A percentile compares a stretch with the other conserved stretches of the same genome.
These are phyloP conservation scores for Tenthredo amoena DNA, from an alignment of 2,888 invertebrate genomes.

Conservation along the genomic window DNA sequence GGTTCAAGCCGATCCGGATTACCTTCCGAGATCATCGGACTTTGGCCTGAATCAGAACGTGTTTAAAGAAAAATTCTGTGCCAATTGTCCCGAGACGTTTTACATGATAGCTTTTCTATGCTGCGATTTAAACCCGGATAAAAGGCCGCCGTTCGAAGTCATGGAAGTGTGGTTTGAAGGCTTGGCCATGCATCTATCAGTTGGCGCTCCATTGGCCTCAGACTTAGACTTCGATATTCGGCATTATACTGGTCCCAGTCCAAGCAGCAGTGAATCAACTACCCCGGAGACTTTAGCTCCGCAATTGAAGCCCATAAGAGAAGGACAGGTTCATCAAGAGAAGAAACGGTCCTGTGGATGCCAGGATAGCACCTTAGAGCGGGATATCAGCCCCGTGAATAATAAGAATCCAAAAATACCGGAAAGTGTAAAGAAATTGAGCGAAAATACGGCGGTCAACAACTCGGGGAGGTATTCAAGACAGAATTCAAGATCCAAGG, in stretches of 20 bases:
- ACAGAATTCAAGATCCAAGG: conserved; percentile 68
- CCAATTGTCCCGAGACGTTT: conserved; percentile 91
- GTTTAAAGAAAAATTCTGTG: conserved; percentile 93
- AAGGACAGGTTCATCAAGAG: conserved; percentile 78
- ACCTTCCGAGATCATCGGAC: conserved; percentile 93
- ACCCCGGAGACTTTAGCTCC: conserved; percentile 82
- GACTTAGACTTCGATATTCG: conserved; percentile 88
- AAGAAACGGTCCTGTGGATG: conserved; percentile 71
- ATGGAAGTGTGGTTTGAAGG: conserved; percentile 94
- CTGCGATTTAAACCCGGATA: conserved; percentile 94
- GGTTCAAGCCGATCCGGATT: conserved; percentile 97
- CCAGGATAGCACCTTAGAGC: conserved; percentile 75
- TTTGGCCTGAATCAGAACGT: conserved; percentile 94
- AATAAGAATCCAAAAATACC: conserved; percentile 58
- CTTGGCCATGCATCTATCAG: conserved; percentile 86
- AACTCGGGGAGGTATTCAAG: conserved; percentile 63
- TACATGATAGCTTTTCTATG: conserved; percentile 94
- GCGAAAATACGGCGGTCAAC: conserved; percentile 56
- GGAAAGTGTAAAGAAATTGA: conserved; percentile 57
- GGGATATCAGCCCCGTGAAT: conserved; percentile 65
- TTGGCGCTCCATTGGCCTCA: conserved; percentile 82
- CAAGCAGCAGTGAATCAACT: conserved; percentile 82
- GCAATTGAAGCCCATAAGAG: conserved; percentile 80
- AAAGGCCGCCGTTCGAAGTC: conserved; percentile 93
- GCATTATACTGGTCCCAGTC: conserved; percentile 83